Conservation (phyloP, 30 jellyfish, hydroid and myxozoan genomes). For the Hydractinia echinata region DNA sequence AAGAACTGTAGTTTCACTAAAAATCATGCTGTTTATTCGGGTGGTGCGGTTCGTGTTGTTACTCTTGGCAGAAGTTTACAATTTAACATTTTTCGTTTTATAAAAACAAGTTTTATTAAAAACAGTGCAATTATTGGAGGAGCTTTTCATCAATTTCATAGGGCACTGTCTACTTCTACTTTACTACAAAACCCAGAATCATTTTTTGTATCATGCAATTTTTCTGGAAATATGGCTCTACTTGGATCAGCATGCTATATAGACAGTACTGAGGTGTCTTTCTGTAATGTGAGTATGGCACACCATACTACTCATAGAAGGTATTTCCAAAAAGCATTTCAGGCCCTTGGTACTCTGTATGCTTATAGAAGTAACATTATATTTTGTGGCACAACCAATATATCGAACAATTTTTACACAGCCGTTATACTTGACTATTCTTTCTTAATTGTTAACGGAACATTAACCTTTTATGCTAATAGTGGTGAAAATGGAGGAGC, state of each 20-base stretch:
- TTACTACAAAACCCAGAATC: too few relatives aligned
- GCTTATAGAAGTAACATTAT: background rate
- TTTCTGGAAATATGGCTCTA: background rate
- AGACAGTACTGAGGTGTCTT: background rate
- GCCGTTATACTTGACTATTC: background rate
- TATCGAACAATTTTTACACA: background rate
- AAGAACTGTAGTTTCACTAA: background rate
- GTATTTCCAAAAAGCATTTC: background rate
- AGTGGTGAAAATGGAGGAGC: conserved; percentile 1
- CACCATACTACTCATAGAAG: background rate
- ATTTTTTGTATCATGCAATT: too few relatives aligned
- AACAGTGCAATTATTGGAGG: conserved; percentile 1
- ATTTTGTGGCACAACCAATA: background rate
- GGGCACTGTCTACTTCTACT: too few relatives aligned
- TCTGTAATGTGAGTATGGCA: background rate
- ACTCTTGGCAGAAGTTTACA: background rate
- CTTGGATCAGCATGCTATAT: conserved; percentile 3
- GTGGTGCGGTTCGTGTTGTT: background rate
- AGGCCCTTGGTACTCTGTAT: background rate
- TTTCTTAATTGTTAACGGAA: background rate
- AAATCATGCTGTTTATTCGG: background rate
- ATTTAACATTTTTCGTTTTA: background rate
- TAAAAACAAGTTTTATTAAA: background rate
- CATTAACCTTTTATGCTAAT: background rate
- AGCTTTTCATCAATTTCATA: background rate